Evolutionary conservation across 2,113 vertebrate species (phyloP).

Genomic region (Alaudala cheleensis): DNA sequence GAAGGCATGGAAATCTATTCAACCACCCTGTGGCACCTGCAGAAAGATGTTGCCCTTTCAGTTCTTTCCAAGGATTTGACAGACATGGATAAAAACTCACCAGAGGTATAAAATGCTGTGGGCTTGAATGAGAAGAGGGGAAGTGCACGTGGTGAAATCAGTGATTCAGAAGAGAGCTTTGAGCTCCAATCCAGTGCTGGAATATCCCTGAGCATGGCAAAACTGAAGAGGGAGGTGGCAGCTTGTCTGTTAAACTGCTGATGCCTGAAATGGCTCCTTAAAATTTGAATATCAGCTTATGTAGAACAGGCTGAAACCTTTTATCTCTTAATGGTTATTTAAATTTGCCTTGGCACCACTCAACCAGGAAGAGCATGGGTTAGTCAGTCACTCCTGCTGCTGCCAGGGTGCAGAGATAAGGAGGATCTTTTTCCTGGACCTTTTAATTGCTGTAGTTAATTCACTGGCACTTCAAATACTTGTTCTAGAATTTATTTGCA

Average conservation of each 20-base stretch:
- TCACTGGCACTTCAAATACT: not conserved
- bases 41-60: slow-evolving; percentile 95
- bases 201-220: not conserved
- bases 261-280: not conserved
- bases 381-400: not conserved
- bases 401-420: not conserved
- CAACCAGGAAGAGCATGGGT: not conserved
- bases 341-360: not conserved
- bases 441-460: not conserved
- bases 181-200: not conserved
- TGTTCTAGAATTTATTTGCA: not conserved
- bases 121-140: not conserved
- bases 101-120: slow-evolving; percentile 79
- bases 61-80: slow-evolving; percentile 97
- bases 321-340: not conserved
- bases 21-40: slow-evolving; percentile 96
- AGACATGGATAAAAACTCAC: slow-evolving; percentile 98
- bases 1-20: slow-evolving; percentile 99
- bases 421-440: not conserved
- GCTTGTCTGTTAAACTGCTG: not conserved
- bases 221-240: not conserved
- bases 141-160: not conserved
- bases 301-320: not conserved
- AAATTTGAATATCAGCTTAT: not conserved
- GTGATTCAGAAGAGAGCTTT: not conserved